phyloP scores from a whole-genome alignment of 2,797 vertebrate genomes.

The Lemur catta region DNA sequence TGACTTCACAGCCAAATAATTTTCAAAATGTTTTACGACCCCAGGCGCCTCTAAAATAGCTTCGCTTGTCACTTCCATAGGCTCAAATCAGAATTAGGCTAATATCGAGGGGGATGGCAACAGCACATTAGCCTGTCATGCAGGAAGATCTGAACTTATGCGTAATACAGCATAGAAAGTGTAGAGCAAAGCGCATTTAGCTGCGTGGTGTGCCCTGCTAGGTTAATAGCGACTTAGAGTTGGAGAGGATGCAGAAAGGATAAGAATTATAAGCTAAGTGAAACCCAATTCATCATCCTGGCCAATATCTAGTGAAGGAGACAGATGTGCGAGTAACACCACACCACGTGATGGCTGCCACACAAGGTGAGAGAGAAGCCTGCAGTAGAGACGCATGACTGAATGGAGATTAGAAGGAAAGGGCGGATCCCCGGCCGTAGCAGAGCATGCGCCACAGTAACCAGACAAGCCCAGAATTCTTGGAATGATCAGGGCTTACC shows the following conservation, averaged over 20 bases:
- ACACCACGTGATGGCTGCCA: fast-evolving
- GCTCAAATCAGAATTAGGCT: conserved; percentile 84
- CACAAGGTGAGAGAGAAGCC: not conserved
- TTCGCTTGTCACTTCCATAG: conserved; percentile 81
- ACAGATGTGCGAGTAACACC: not conserved
- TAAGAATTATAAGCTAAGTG: not conserved
- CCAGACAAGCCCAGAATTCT: too few relatives aligned
- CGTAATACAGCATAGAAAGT: conserved; percentile 49
- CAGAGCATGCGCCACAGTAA: not conserved
- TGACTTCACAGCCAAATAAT: conserved; percentile 81
- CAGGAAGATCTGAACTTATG: conserved; percentile 75
- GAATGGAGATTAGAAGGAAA: not conserved
- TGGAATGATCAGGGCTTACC: not conserved
- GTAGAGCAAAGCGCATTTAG: conserved; percentile 62
- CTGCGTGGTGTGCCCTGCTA: not conserved
- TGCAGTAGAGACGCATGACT: not conserved
- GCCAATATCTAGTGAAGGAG: not conserved
- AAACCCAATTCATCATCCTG: not conserved
- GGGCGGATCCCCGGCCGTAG: not conserved
- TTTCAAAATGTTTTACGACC: conserved; percentile 83
- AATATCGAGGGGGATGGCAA: conserved; percentile 79
- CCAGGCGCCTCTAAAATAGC: conserved; percentile 81
- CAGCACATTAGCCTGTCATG: conserved; percentile 82
- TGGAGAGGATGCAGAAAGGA: not conserved
- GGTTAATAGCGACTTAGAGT: not conserved